Percentiles rank a stretch among this genome's conserved stretches.
phyloP scores from a whole-genome alignment of 1,140 invertebrate species.

The Scylla paramamosain region DNA sequence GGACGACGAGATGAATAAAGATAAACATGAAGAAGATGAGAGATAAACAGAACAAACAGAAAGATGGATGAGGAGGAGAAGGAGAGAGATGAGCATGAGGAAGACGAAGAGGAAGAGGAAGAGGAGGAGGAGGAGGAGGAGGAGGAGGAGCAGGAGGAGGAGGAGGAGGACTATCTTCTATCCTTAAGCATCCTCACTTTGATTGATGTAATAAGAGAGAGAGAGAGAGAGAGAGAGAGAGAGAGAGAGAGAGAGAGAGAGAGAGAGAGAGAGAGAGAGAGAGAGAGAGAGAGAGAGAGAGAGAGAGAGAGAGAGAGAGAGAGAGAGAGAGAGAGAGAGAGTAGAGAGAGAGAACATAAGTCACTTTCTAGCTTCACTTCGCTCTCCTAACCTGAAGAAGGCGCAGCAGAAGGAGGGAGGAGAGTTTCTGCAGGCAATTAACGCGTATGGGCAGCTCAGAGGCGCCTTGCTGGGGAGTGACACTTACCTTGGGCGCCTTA shows the following conservation, averaged over 20 bases:
- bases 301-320: conserved; percentile 52
- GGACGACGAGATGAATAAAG: not conserved
- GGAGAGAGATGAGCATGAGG: not conserved
- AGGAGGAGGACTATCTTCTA: too few species aligned
- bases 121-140: conserved; percentile 28
- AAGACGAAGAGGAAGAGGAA: not conserved
- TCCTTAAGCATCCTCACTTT: too few species aligned
- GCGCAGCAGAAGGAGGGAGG: not conserved
- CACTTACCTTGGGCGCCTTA: conserved; percentile 1
- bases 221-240: conserved; percentile 50
- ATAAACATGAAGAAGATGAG: too few species aligned
- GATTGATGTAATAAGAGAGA: not conserved
- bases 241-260: conserved; percentile 59
- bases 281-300: conserved; percentile 40
- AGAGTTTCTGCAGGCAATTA: conserved; percentile 54
- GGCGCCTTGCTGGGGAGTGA: not conserved
- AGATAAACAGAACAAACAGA: too few species aligned
- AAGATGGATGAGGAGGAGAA: not conserved
- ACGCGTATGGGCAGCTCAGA: not conserved
- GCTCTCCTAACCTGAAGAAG: not conserved
- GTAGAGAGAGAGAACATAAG: too few species aligned
- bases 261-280: conserved; percentile 15
- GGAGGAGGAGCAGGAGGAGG: too few species aligned
- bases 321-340: conserved; percentile 26
- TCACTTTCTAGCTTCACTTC: not conserved